Conservation (phyloP, 1,140 invertebrate genomes). For the Myzus persicae region DNA sequence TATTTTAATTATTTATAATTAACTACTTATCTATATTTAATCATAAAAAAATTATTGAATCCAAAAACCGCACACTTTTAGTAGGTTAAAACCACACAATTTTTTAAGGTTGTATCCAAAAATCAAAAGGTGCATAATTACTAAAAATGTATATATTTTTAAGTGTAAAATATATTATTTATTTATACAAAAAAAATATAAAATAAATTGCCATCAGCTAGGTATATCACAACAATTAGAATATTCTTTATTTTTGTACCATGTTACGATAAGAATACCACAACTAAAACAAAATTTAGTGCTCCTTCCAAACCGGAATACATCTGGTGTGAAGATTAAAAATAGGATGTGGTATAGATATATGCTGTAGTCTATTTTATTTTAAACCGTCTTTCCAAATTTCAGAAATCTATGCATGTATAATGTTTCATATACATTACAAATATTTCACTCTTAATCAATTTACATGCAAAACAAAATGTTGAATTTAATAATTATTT, state of each 20-base stretch:
- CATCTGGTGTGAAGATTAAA: not conserved
- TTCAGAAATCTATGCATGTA: not conserved
- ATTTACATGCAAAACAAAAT: constrained; percentile 7
- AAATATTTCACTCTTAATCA: not conserved
- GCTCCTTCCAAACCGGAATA: not conserved
- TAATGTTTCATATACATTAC: not conserved
- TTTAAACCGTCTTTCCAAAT: not conserved
- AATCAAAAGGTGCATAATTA: not conserved
- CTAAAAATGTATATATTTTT: not conserved
- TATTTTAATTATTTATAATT: not conserved
- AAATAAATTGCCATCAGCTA: not conserved
- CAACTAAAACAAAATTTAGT: not conserved
- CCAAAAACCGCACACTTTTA: not conserved
- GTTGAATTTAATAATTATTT: not conserved
- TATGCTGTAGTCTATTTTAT: not conserved
- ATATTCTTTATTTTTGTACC: not conserved
- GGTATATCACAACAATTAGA: not conserved
- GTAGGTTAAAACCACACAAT: too few relatives aligned
- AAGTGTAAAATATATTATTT: not conserved
- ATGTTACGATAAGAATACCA: not conserved
- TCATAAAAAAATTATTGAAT: not conserved
- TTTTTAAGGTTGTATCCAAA: not conserved
- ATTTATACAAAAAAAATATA: not conserved
- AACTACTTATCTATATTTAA: not conserved
- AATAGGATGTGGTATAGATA: not conserved